A percentile compares a stretch with the other conserved stretches of the same genome.
Evolutionary conservation across 2,113 vertebrate genomes (phyloP).

Genomic region (Crocuta crocuta): DNA sequence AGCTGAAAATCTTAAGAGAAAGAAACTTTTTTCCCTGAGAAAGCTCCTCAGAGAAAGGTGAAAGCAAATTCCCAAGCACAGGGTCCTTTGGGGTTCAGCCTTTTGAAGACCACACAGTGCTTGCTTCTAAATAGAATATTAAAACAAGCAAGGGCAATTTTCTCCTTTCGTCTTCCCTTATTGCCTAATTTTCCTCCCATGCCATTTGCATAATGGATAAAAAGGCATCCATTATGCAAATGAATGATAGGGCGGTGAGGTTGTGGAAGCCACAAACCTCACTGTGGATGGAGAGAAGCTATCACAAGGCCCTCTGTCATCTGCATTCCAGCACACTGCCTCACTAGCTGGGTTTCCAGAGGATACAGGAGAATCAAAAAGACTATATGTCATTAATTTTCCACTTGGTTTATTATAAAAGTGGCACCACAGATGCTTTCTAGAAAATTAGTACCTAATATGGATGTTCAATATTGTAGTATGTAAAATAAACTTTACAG

Average conservation of each 20-base stretch:
- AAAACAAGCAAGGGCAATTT: constrained; percentile 75
- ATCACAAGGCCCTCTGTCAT: not conserved
- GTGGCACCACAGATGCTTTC: not conserved
- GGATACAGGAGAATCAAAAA: not conserved
- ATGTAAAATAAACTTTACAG: not conserved
- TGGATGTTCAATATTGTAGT: rapidly evolving
- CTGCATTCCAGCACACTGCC: not conserved
- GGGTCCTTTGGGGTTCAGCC: not conserved
- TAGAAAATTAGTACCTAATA: constrained; percentile 24
- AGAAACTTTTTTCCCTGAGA: not conserved
- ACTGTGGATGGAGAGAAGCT: constrained; percentile 27
- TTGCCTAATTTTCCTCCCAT: constrained; percentile 76
- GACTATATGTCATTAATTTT: constrained; percentile 13
- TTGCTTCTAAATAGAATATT: constrained; percentile 76
- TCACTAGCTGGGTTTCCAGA: not conserved
- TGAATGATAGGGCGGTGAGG: constrained; percentile 42
- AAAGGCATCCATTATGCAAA: constrained; percentile 81
- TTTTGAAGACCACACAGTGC: constrained; percentile 41
- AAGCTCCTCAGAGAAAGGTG: not conserved
- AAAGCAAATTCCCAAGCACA: not conserved
- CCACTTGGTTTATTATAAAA: constrained; percentile 29
- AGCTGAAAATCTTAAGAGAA: constrained; percentile 14
- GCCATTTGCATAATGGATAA: constrained; percentile 78
- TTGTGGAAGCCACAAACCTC: constrained; percentile 58
- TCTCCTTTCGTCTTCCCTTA: constrained; percentile 70